Percentiles rank a stretch among this genome's conserved stretches.
Conservation (phyloP, 2,888 invertebrate species). For the Aporophyla lueneburgensis region DNA sequence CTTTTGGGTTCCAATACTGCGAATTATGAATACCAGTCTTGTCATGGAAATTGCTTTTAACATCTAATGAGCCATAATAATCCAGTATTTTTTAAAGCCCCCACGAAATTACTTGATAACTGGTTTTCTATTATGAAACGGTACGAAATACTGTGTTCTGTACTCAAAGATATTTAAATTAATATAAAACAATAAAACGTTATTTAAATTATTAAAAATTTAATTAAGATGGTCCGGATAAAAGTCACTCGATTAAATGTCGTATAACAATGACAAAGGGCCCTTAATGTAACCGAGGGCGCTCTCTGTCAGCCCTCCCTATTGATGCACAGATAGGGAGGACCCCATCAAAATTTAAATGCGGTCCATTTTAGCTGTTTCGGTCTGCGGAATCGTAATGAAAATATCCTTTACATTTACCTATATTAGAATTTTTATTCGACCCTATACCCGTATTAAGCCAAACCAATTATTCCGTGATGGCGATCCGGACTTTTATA, state of each 20-base stretch:
- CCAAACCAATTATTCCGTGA: constrained; percentile 65
- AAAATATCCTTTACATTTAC: constrained; percentile 76
- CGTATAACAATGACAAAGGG: constrained; percentile 76
- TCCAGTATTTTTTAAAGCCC: constrained; percentile 1
- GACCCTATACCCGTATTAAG: constrained; percentile 65
- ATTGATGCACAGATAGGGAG: constrained; percentile 78
- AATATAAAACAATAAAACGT: constrained; percentile 56
- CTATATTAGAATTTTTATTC: constrained; percentile 71
- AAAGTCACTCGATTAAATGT: constrained; percentile 74
- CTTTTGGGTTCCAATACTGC: background rate
- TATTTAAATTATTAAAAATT: constrained; percentile 69
- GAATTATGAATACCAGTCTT: background rate
- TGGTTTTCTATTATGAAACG: background rate
- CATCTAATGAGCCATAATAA: background rate
- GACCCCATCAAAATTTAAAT: constrained; percentile 80
- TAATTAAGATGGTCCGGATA: constrained; percentile 63
- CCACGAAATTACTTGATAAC: background rate
- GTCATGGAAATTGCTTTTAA: background rate
- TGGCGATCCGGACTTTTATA: constrained; percentile 57
- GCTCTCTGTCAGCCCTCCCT: constrained; percentile 72
- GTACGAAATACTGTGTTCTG: constrained; percentile 18
- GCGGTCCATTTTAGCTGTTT: constrained; percentile 75
- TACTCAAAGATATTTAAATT: constrained; percentile 32
- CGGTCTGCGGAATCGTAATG: constrained; percentile 71
- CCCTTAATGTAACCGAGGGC: constrained; percentile 72